A percentile compares a stretch with the other conserved stretches of the same genome.
These are phyloP conservation scores for Spinibarbus caldwelli DNA, from an alignment of 2,797 vertebrate species.

Conservation along the genomic window DNA sequence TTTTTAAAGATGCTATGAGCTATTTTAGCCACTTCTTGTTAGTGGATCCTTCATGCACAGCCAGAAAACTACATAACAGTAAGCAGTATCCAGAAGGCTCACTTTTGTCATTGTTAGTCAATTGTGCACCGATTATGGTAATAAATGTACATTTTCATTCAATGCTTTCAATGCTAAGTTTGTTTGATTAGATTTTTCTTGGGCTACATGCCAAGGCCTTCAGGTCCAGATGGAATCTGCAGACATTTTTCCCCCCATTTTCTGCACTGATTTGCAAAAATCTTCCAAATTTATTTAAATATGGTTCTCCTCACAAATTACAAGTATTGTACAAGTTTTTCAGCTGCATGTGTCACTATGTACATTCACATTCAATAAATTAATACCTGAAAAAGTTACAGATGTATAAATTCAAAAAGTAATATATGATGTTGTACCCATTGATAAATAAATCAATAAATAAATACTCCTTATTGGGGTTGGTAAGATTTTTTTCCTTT, in stretches of 20 bases:
- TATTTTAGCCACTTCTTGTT: neutral
- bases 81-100: neutral
- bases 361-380: neutral
- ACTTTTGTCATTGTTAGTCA: neutral
- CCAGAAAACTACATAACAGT: neutral
- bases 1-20: neutral
- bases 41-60: neutral
- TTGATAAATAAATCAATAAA: neutral
- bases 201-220: neutral
- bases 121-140: neutral
- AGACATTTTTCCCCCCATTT: neutral
- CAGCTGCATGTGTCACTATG: neutral
- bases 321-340: neutral
- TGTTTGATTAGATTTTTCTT: neutral
- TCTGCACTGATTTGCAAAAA: neutral
- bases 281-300: neutral
- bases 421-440: neutral
- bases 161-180: neutral
- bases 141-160: constrained; percentile 4
- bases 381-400: neutral
- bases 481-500: too few relatives aligned
- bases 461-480: neutral
- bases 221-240: neutral
- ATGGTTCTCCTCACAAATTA: neutral
- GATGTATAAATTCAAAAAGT: neutral